phyloP scores from a whole-genome alignment of 2,113 vertebrate species.

The Burhinus oedicnemus region DNA sequence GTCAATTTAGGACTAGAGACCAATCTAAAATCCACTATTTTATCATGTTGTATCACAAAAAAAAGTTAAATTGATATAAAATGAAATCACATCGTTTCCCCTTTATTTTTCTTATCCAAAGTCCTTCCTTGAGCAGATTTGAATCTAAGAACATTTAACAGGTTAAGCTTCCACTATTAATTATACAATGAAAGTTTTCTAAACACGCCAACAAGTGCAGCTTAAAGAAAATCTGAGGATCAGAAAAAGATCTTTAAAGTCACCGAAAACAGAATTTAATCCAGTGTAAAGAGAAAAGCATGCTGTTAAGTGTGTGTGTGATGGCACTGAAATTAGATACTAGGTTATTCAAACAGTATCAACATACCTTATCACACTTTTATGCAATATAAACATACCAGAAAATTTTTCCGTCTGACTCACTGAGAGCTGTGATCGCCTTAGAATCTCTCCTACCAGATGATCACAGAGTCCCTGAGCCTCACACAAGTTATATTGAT shows the following conservation, averaged over 20 bases:
- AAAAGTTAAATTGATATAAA: neutral
- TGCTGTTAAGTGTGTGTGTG: neutral
- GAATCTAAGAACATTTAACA: neutral
- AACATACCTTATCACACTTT: neutral
- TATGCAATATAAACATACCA: slow-evolving; percentile 63
- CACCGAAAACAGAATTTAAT: neutral
- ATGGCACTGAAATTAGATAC: neutral
- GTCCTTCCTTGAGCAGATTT: neutral
- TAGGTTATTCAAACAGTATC: neutral
- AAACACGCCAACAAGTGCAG: neutral
- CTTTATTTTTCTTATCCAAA: neutral
- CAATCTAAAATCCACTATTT: neutral
- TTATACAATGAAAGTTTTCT: neutral
- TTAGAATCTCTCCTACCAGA: slow-evolving; percentile 81
- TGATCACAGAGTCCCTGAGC: slow-evolving; percentile 91
- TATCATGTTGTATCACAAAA: neutral
- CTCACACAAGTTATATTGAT: slow-evolving; percentile 85
- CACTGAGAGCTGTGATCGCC: slow-evolving; percentile 57
- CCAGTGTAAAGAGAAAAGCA: neutral
- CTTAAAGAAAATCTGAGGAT: neutral
- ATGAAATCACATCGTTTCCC: rapidly evolving
- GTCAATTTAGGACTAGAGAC: neutral
- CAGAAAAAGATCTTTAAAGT: neutral
- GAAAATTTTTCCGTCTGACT: slow-evolving; percentile 28
- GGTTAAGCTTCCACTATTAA: neutral